Conservation (phyloP, 2,797 vertebrate species). For the Menidia menidia region DNA sequence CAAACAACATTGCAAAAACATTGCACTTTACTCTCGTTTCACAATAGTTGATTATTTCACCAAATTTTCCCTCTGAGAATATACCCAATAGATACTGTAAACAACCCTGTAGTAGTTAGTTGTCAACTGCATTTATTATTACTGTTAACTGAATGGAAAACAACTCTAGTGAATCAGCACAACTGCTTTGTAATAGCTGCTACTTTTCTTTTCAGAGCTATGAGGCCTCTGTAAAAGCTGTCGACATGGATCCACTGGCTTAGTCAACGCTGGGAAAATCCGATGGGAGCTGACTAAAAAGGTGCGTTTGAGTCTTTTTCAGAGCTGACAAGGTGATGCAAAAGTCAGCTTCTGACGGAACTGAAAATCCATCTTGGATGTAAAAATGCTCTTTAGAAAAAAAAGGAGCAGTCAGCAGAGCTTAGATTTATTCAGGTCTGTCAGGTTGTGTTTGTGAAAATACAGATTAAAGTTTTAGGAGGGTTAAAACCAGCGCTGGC, state of each 20-base stretch:
- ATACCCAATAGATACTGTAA: not conserved
- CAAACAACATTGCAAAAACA: conserved; percentile 7
- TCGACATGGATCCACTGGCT: conserved; percentile 28
- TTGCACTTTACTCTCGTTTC: not conserved
- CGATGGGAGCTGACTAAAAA: conserved; percentile 52
- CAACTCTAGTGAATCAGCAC: conserved; percentile 31
- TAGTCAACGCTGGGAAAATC: conserved; percentile 27
- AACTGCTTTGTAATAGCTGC: conserved; percentile 15
- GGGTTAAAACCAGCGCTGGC: conserved; percentile 43
- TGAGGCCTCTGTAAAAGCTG: conserved; percentile 44
- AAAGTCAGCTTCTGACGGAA: conserved; percentile 43
- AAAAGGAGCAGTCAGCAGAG: conserved; percentile 60
- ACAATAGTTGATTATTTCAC: too few species aligned
- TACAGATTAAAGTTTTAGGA: conserved; percentile 58
- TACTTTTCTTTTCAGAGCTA: conserved; percentile 30
- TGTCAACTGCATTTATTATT: conserved; percentile 10
- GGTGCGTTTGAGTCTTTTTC: conserved; percentile 42
- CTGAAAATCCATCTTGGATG: conserved; percentile 44
- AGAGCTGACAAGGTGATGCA: conserved; percentile 41
- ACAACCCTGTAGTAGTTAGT: not conserved
- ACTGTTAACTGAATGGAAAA: conserved; percentile 12
- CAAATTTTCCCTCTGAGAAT: too few species aligned
- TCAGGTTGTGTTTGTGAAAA: conserved; percentile 46
- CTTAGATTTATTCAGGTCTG: conserved; percentile 53
- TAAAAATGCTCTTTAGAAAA: conserved; percentile 43